Percentiles rank a stretch among this genome's conserved stretches.
Evolutionary conservation across 1,140 invertebrate genomes (phyloP).

Genomic region (Drosophila saltans): DNA sequence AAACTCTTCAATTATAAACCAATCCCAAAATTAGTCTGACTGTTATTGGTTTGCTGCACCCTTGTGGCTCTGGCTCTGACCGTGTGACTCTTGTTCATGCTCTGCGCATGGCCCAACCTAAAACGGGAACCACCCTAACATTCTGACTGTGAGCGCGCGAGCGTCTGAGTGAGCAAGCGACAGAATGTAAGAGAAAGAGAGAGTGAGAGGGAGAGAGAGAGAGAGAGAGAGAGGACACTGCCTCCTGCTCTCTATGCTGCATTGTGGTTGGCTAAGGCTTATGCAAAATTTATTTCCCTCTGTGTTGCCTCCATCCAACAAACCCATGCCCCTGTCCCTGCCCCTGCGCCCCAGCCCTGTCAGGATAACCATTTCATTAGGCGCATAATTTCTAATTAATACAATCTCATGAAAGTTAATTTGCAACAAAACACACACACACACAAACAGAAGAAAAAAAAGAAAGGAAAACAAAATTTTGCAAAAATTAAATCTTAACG

Average conservation of each 20-base stretch:
- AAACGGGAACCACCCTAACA: slow-evolving; percentile 22
- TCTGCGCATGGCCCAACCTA: slow-evolving; percentile 27
- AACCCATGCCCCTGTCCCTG: neutral
- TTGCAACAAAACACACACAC: slow-evolving; percentile 26
- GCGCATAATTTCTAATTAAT: slow-evolving; percentile 80
- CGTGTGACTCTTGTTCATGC: slow-evolving; percentile 23
- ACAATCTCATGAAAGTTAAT: slow-evolving; percentile 62
- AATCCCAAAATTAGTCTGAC: slow-evolving; percentile 82
- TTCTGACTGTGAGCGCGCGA: slow-evolving; percentile 19
- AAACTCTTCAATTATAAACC: slow-evolving; percentile 83
- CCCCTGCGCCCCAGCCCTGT: no score
- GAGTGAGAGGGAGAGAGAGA: neutral
- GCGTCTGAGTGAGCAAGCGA: slow-evolving; percentile 21
- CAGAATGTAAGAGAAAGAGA: neutral
- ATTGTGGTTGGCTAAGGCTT: slow-evolving; percentile 77
- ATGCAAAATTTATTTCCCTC: slow-evolving; percentile 73
- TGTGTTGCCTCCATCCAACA: neutral
- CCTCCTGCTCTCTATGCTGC: slow-evolving; percentile 48
- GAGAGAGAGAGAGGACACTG: slow-evolving; percentile 1
- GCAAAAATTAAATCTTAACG: slow-evolving; percentile 11
- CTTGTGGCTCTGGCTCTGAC: slow-evolving; percentile 47
- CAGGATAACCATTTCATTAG: slow-evolving; percentile 63
- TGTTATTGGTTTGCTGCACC: slow-evolving; percentile 81
- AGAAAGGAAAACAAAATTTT: slow-evolving; percentile 13
- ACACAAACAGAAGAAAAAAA: slow-evolving; percentile 7